Evolutionary conservation across 2,113 vertebrate genomes (phyloP).

Genomic region (Malurus cyaneus): DNA sequence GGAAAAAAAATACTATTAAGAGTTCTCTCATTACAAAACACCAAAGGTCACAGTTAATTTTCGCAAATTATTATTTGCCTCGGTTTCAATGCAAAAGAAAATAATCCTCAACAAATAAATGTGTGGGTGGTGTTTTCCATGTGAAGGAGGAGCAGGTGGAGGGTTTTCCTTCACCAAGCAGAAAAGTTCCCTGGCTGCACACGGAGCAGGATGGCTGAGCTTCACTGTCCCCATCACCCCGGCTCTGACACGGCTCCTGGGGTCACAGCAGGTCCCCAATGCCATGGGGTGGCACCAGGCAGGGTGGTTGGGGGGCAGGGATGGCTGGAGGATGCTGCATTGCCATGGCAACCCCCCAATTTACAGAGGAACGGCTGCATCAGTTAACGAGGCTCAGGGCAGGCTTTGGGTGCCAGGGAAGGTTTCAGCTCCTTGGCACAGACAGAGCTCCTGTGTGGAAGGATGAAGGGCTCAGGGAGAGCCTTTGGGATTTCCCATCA

Average conservation of each 20-base stretch:
- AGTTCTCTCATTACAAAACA: neutral
- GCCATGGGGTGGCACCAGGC: neutral
- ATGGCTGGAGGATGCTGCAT: neutral
- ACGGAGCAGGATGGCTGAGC: neutral
- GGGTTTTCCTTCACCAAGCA: neutral
- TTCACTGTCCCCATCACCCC: fast-evolving
- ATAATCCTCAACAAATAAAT: neutral
- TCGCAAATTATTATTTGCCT: neutral
- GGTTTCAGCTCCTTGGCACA: neutral
- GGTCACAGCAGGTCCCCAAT: neutral
- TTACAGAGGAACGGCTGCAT: neutral
- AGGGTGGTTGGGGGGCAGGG: neutral
- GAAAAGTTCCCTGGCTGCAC: fast-evolving
- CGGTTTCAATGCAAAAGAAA: neutral
- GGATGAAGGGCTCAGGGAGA: too few species aligned
- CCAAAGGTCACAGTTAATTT: neutral
- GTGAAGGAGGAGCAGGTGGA: neutral
- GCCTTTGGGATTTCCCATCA: neutral
- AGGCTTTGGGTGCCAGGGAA: neutral
- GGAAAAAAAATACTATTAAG: neutral
- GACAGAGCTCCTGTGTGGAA: neutral
- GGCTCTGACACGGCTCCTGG: neutral
- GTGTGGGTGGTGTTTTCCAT: neutral
- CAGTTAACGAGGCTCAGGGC: neutral
- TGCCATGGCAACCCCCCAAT: constrained; percentile 18